phyloP scores from a whole-genome alignment of 1,140 invertebrate species.

The Calliphora vicina region DNA sequence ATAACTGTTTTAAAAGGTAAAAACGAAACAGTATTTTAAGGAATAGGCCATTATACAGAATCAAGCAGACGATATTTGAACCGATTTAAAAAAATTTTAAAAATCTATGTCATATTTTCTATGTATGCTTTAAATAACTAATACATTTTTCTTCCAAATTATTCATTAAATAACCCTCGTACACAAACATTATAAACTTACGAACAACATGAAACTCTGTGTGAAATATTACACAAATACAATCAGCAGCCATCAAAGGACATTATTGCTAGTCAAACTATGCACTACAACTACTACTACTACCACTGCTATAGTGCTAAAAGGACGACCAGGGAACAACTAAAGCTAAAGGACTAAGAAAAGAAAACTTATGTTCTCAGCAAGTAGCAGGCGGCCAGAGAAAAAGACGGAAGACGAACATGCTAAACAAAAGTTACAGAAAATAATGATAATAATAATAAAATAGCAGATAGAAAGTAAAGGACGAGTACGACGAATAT shows the following conservation, averaged over 20 bases:
- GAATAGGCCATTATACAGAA: no score
- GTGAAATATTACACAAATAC: conserved; percentile 37
- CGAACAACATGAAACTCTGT: background rate
- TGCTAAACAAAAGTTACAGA: background rate
- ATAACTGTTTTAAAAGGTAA: no score
- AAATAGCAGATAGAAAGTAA: background rate
- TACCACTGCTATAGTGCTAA: background rate
- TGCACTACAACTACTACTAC: conserved; percentile 14
- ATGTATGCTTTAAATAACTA: no score
- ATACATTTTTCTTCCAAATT: background rate
- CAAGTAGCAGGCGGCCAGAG: background rate
- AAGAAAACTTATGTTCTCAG: conserved; percentile 24
- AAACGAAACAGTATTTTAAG: no score
- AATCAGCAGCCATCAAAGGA: conserved; percentile 42
- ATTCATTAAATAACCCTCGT: background rate
- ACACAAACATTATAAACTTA: background rate
- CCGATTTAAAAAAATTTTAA: no score
- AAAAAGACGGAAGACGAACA: background rate
- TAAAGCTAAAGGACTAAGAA: background rate
- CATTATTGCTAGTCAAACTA: conserved; percentile 37
- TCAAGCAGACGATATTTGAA: no score
- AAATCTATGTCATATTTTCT: no score
- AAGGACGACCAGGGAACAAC: background rate
- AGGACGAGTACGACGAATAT: background rate
- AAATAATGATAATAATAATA: background rate